These are phyloP conservation scores for Prostheceraeus crozeri DNA, from an alignment of 2,888 invertebrate species.

Conservation along the genomic window DNA sequence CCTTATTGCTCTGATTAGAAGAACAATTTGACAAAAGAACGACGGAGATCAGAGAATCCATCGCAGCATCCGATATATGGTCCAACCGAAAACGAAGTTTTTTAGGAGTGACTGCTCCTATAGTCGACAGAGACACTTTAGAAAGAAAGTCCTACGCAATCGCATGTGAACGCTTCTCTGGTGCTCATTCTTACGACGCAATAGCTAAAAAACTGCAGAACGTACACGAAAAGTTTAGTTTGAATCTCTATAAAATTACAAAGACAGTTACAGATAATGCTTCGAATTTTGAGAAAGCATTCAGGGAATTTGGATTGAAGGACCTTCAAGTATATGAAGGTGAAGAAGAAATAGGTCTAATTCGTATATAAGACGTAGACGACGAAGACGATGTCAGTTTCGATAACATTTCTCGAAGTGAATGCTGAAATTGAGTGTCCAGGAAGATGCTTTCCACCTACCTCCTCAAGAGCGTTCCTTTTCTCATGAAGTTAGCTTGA, in stretches of 20 bases:
- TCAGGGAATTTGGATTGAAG: neutral
- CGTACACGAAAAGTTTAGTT: neutral
- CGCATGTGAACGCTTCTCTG: neutral
- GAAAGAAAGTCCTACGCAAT: too few species aligned
- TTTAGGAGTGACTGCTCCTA: too few species aligned
- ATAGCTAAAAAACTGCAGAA: slow-evolving; percentile 1
- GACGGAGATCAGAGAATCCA: too few species aligned
- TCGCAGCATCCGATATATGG: too few species aligned
- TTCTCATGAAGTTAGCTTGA: neutral
- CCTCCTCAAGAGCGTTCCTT: neutral
- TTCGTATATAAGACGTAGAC: neutral
- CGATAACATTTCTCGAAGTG: too few species aligned
- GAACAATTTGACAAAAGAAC: too few species aligned
- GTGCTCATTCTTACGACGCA: neutral
- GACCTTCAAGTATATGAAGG: neutral
- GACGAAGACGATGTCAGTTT: neutral
- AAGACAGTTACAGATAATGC: neutral
- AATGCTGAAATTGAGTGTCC: too few species aligned
- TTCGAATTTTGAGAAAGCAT: neutral
- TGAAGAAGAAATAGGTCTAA: neutral
- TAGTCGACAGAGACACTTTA: too few species aligned
- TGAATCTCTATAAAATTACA: too few species aligned
- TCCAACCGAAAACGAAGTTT: too few species aligned
- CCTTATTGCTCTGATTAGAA: too few species aligned
- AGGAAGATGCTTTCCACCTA: neutral